Percentiles rank a stretch among this genome's conserved stretches.
phyloP scores from a whole-genome alignment of 2,797 vertebrate genomes.

The Microctenopoma steveboyesi region DNA sequence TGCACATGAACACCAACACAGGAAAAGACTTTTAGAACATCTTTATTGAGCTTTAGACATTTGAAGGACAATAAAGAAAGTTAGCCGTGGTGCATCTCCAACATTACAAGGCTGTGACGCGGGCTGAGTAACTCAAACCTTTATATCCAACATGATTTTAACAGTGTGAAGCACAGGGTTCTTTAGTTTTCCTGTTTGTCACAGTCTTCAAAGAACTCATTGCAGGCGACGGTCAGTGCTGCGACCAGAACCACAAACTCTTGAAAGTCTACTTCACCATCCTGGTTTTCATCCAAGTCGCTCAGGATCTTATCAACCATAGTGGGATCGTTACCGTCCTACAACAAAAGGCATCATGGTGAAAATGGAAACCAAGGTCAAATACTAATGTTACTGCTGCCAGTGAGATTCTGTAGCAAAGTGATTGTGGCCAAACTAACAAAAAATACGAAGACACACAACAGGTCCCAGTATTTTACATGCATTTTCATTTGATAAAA shows the following conservation, averaged over 20 bases:
- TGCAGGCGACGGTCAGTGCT: constrained; percentile 89
- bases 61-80: not conserved
- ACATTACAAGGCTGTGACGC: not conserved
- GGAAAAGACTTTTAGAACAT: not conserved
- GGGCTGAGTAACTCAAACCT: not conserved
- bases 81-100: not conserved
- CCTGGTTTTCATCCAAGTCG: constrained; percentile 90
- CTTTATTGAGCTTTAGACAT: constrained; percentile 30
- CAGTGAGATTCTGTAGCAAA: too few species aligned
- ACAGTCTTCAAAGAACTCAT: constrained; percentile 88
- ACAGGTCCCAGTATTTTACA: too few species aligned
- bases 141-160: not conserved
- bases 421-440: too few species aligned
- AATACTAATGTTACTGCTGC: too few species aligned
- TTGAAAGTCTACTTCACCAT: constrained; percentile 93
- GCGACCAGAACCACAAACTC: constrained; percentile 93
- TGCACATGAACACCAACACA: not conserved
- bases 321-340: constrained; percentile 84
- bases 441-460: too few species aligned
- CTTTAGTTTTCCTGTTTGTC: not conserved
- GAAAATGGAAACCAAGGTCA: not conserved
- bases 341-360: not conserved
- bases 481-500: too few species aligned
- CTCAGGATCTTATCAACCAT: constrained; percentile 90
- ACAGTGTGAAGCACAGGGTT: not conserved